Conservation (phyloP, 2,797 vertebrate species). For the Streptopelia turtur region DNA sequence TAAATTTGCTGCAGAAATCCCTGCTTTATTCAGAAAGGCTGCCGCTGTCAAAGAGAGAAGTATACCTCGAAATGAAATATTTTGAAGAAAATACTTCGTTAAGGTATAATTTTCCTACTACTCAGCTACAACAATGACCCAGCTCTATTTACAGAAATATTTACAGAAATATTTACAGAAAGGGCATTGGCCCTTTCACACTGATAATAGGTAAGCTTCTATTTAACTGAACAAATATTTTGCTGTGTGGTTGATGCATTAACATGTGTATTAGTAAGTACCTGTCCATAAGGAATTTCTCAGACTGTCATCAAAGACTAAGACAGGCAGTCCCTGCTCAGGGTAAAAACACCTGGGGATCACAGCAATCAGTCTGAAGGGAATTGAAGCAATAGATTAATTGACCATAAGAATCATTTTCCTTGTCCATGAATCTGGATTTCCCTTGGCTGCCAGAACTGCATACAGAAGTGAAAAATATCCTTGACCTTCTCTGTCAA, state of each 20-base stretch:
- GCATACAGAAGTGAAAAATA: slow-evolving; percentile 46
- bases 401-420: slow-evolving; percentile 47
- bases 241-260: background rate
- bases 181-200: background rate
- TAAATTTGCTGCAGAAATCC: background rate
- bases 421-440: slow-evolving; percentile 32
- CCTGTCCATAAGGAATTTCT: slow-evolving; percentile 40
- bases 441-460: slow-evolving; percentile 46
- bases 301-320: slow-evolving; percentile 22
- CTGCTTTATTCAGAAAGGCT: background rate
- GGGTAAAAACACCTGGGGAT: slow-evolving; percentile 29
- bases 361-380: slow-evolving; percentile 32
- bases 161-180: background rate
- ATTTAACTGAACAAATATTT: slow-evolving; percentile 28
- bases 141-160: background rate
- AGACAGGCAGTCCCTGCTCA: background rate
- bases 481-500: slow-evolving; percentile 57
- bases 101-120: background rate
- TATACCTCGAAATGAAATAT: background rate
- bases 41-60: background rate
- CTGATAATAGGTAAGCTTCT: background rate
- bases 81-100: background rate
- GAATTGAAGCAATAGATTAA: slow-evolving; percentile 60
- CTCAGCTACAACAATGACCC: background rate
- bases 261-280: slow-evolving; percentile 1